Percentiles rank a stretch among this genome's conserved stretches.
Evolutionary conservation across 2,113 vertebrate genomes (phyloP).

Genomic region (Seriola aureovittata): DNA sequence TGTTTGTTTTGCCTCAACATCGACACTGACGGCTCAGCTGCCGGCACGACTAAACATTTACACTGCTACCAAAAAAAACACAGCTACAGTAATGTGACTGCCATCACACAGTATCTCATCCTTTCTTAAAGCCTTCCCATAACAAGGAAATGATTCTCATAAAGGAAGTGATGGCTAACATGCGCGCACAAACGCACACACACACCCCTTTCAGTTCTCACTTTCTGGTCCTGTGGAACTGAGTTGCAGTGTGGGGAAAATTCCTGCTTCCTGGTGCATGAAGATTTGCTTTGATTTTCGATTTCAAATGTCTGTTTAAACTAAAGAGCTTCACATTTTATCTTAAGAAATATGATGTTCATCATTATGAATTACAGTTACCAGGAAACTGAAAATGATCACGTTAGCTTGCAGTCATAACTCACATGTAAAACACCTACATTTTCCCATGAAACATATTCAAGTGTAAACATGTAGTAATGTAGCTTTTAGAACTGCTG

Average conservation of each 20-base stretch:
- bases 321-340: neutral
- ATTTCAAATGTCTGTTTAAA: neutral
- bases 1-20: conserved; percentile 20
- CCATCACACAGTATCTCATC: neutral
- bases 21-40: neutral
- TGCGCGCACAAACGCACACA: conserved; percentile 21
- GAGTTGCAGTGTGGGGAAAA: conserved; percentile 52
- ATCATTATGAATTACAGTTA: neutral
- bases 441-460: neutral
- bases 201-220: conserved; percentile 78
- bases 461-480: conserved; percentile 9
- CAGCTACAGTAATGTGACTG: neutral
- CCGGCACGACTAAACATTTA: neutral
- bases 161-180: conserved; percentile 68
- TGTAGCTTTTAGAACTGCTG: neutral
- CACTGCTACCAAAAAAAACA: conserved; percentile 2
- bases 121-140: conserved; percentile 27
- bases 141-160: conserved; percentile 80
- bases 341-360: neutral
- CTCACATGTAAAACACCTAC: neutral
- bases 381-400: neutral
- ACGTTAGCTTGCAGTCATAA: neutral
- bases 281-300: conserved; percentile 17
- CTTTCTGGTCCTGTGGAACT: conserved; percentile 64
- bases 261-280: conserved; percentile 69